Percentiles rank a stretch among this genome's conserved stretches.
Conservation (phyloP, 2,888 invertebrate species). For the Lithophane leautieri region DNA sequence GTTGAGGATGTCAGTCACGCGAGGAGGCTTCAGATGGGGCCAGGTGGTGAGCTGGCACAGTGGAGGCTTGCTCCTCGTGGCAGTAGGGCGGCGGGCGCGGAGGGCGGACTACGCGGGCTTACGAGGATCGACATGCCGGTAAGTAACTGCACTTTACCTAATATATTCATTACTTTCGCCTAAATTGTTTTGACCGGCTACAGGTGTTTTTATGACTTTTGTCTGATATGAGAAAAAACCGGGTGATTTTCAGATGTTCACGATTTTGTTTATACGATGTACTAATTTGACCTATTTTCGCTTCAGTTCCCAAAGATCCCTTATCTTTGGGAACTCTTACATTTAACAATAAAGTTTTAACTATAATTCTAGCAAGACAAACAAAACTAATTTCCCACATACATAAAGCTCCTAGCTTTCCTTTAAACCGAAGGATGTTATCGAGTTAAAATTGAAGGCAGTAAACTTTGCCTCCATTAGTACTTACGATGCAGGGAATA, state of each 20-base stretch:
- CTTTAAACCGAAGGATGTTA: slow-evolving; percentile 50
- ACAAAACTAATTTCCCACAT: slow-evolving; percentile 17
- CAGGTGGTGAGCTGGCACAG: slow-evolving; percentile 88
- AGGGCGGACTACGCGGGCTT: slow-evolving; percentile 82
- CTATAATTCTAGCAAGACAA: slow-evolving; percentile 3
- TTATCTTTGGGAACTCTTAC: slow-evolving; percentile 19
- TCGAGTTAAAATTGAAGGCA: slow-evolving; percentile 62
- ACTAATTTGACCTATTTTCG: slow-evolving; percentile 24
- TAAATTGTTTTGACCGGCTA: background rate
- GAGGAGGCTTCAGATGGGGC: slow-evolving; percentile 85
- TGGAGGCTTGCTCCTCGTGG: slow-evolving; percentile 82
- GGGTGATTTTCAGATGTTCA: background rate
- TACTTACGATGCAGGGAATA: slow-evolving; percentile 69
- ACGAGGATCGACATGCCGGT: slow-evolving; percentile 85
- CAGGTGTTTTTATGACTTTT: background rate
- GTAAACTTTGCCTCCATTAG: slow-evolving; percentile 57
- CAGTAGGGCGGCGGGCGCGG: slow-evolving; percentile 86
- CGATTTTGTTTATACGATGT: slow-evolving; percentile 9
- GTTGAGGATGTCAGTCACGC: slow-evolving; percentile 85
- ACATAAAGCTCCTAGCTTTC: slow-evolving; percentile 12
- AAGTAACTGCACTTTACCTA: slow-evolving; percentile 69
- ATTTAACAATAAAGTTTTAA: slow-evolving; percentile 4
- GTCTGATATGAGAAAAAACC: background rate
- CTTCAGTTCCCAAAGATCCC: background rate
- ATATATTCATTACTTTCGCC: background rate